phyloP scores from a whole-genome alignment of 2,797 vertebrate genomes.

The Helarctos malayanus region DNA sequence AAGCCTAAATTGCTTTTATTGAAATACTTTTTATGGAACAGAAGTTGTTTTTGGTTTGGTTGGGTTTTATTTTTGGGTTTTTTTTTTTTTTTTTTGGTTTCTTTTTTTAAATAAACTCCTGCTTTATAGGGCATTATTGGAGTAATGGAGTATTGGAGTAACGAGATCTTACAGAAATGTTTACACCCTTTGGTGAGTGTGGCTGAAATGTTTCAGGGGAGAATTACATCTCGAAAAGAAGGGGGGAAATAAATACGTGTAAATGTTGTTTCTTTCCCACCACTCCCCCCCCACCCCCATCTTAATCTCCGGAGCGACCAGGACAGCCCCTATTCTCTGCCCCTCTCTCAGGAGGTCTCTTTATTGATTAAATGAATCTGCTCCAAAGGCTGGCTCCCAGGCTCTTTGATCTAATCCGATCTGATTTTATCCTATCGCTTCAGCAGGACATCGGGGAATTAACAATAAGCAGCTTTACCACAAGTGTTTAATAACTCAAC shows the following conservation, averaged over 20 bases:
- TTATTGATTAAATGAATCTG: constrained; percentile 95
- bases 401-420: constrained; percentile 94
- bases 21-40: constrained; percentile 82
- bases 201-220: constrained; percentile 58
- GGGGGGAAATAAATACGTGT: constrained; percentile 67
- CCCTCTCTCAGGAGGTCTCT: constrained; percentile 87
- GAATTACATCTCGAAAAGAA: constrained; percentile 76
- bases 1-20: constrained; percentile 85
- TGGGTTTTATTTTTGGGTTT: constrained; percentile 68
- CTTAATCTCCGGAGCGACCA: constrained; percentile 89
- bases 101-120: constrained; percentile 78
- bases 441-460: constrained; percentile 93
- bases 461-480: constrained; percentile 96
- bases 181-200: constrained; percentile 65
- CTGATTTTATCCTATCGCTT: constrained; percentile 94
- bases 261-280: constrained; percentile 88
- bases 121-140: constrained; percentile 82
- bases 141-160: constrained; percentile 78
- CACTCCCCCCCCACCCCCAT: neutral
- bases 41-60: constrained; percentile 62
- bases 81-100: too few relatives aligned
- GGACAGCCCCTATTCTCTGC: constrained; percentile 78
- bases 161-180: constrained; percentile 83
- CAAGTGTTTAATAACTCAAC: constrained; percentile 96
- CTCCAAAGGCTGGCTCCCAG: constrained; percentile 92